These are phyloP conservation scores for Scomber colias DNA, from an alignment of 2,113 vertebrate genomes.

Conservation along the genomic window DNA sequence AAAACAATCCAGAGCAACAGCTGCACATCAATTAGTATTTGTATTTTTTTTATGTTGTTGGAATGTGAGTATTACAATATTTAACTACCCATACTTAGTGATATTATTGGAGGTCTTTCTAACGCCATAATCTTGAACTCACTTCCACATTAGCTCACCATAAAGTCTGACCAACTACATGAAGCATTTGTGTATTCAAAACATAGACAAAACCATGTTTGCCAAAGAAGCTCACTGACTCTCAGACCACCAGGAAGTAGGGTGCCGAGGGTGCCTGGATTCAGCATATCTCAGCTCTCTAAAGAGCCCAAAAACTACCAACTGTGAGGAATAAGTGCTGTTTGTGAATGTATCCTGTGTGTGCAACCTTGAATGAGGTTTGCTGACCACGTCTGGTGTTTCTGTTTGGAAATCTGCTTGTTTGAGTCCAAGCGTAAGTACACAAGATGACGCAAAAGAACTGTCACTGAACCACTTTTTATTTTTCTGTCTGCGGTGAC, in stretches of 20 bases:
- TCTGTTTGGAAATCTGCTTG: constrained; percentile 46
- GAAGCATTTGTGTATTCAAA: background rate
- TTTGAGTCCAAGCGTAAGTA: constrained; percentile 57
- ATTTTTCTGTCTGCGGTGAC: constrained; percentile 33
- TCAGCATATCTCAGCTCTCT: background rate
- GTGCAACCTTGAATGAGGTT: constrained; percentile 28
- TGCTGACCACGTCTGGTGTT: constrained; percentile 17
- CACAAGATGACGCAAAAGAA: constrained; percentile 58
- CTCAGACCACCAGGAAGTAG: background rate
- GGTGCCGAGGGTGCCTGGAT: background rate
- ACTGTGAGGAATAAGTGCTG: background rate
- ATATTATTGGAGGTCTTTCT: background rate
- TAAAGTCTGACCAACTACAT: constrained; percentile 3
- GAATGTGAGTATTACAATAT: constrained; percentile 17
- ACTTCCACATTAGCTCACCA: constrained; percentile 10
- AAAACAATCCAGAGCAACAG: constrained; percentile 48
- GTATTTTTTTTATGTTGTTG: constrained; percentile 23
- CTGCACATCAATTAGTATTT: constrained; percentile 21
- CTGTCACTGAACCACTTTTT: constrained; percentile 42
- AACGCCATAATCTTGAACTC: constrained; percentile 20
- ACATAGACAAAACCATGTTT: background rate
- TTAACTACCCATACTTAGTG: constrained; percentile 6
- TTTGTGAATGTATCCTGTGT: background rate
- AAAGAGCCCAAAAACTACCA: background rate
- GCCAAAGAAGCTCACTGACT: background rate